Evolutionary conservation across 2,113 vertebrate species (phyloP), one percentile per base, ranked within the genome.

Genomic region (Ginglymostoma cirratum): DNA sequence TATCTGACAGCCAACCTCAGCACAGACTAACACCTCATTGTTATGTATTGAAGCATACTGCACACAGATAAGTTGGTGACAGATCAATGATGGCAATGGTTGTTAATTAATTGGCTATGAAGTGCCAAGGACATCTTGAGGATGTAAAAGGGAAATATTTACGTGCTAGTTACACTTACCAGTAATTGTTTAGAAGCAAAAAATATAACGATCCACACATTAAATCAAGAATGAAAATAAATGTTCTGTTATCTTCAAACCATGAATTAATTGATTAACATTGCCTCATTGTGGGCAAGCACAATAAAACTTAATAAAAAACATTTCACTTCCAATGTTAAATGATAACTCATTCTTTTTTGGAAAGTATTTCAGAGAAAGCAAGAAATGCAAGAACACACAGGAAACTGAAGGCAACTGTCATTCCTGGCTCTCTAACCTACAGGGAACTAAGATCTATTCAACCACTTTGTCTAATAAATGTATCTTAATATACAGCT

Each of bases 31-130:
- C 34, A 38, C n/a, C 34, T 80, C 34, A 80, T 80, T 80, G 34
- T 38, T 38, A 3, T 80, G 5, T 21, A n/a, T 80, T 19, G 30
- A 10, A 76, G 1, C 30, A 34, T 76, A 30, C 8, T 65, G 61
- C n/a, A 34, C 0, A 38, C 19, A 65, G n/a, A 90, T 65, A 38
- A 34, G 89, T 34, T 92, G 89, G 15, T 19, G n/a, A 38, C 87
- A 65, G 65, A n/a, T 14, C 27, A 90, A 34, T 12, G 19, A 17
- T 65, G 14, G 65, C 14, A 65, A 92, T 66, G 19, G 14, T 92
- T 61, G 87, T 65, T 90, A 55, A 90, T 92, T 92, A 21, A 92
- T 92, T 38, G 21, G 34, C 89, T n/a, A 17, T 65, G 89, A 92
- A 66, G 87, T 52, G 61, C 27, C 4, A 15, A 30, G 24, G 52